Percentiles rank a stretch among this genome's conserved stretches.
phyloP scores from a whole-genome alignment of 2,113 vertebrate species.

The Stictonetta naevosa region DNA sequence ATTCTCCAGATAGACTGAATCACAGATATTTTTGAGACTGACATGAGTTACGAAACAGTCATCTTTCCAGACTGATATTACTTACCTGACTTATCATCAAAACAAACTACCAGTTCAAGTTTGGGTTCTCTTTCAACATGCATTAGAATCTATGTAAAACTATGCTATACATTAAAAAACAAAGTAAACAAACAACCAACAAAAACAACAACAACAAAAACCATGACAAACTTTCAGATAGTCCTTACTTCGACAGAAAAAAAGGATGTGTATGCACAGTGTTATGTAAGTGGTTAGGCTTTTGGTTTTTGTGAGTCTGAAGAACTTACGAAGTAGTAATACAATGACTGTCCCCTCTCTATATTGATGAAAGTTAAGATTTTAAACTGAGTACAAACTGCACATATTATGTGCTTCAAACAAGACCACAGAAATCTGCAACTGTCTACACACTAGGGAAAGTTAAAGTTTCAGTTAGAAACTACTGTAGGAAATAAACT shows the following conservation, averaged over 20 bases:
- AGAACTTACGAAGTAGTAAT: not conserved
- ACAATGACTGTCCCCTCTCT: not conserved
- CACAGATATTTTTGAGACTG: not conserved
- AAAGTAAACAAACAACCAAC: too few relatives aligned
- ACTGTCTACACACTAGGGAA: not conserved
- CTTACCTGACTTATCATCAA: not conserved
- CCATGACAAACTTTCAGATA: not conserved
- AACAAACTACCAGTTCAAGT: not conserved
- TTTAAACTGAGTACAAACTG: not conserved
- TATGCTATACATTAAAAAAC: fast-evolving
- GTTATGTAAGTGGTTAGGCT: not conserved
- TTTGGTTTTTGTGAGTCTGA: not conserved
- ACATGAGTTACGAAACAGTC: not conserved
- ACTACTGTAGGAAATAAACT: not conserved
- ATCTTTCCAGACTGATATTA: not conserved
- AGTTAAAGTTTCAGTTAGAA: not conserved
- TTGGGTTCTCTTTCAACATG: not conserved
- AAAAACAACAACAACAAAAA: too few relatives aligned
- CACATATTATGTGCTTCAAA: not conserved
- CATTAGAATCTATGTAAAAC: not conserved
- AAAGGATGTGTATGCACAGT: fast-evolving
- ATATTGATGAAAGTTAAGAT: not conserved
- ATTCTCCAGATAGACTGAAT: not conserved
- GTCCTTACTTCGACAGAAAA: not conserved
- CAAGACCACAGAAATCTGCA: not conserved